These are phyloP conservation scores for Argopecten irradians DNA, from an alignment of 1,140 invertebrate species.

Conservation along the genomic window DNA sequence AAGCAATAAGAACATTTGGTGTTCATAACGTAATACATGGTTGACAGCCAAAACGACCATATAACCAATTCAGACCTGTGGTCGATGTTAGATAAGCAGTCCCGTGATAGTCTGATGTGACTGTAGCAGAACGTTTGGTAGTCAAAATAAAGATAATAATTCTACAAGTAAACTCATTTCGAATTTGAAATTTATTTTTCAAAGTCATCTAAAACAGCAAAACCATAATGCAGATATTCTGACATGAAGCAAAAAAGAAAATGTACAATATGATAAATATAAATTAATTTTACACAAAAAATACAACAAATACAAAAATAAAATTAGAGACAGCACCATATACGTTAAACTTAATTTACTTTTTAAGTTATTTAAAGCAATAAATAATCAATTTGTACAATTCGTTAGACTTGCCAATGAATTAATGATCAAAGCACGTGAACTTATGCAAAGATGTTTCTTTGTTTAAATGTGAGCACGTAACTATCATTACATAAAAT, in stretches of 20 bases:
- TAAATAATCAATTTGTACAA: not conserved
- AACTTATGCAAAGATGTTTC: not conserved
- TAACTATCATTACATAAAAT: too few species aligned
- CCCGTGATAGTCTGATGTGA: too few species aligned
- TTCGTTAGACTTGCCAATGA: not conserved
- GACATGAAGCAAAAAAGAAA: not conserved
- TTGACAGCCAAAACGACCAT: too few species aligned
- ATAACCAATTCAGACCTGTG: too few species aligned
- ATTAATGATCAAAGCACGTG: not conserved
- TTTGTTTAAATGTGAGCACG: not conserved
- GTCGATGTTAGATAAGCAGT: too few species aligned
- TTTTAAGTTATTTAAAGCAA: not conserved
- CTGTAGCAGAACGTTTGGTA: too few species aligned
- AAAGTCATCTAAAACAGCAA: not conserved
- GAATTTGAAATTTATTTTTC: not conserved
- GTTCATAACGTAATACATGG: too few species aligned
- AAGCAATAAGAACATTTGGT: too few species aligned
- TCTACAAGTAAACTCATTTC: not conserved
- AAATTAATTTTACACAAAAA: conserved; percentile 19
- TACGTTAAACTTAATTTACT: conserved; percentile 23
- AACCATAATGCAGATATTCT: not conserved
- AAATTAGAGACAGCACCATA: conserved; percentile 12
- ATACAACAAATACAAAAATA: not conserved
- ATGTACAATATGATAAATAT: conserved; percentile 11
- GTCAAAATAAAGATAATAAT: too few species aligned